These are phyloP conservation scores for Tragelaphus strepsiceros DNA, from an alignment of 2,113 vertebrate species.

Conservation along the genomic window DNA sequence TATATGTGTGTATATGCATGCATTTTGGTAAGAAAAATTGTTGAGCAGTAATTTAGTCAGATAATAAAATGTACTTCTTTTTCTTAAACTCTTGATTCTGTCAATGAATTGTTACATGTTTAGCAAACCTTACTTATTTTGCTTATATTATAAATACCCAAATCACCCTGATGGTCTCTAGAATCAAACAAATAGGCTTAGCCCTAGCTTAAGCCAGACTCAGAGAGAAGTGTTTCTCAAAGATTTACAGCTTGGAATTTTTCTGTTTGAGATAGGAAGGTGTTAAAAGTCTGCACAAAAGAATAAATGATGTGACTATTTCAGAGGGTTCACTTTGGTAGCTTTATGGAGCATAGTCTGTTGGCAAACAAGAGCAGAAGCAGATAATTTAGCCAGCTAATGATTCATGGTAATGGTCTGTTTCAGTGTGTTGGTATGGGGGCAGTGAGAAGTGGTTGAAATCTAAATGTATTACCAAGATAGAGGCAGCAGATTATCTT, in stretches of 20 bases:
- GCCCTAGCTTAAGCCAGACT: neutral
- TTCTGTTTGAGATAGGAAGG: neutral
- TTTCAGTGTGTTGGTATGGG: neutral
- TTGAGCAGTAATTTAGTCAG: neutral
- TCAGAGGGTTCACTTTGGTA: neutral
- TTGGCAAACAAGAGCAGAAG: neutral
- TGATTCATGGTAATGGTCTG: neutral
- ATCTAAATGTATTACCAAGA: neutral
- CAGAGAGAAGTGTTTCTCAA: neutral
- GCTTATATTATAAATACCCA: neutral
- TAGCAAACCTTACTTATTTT: neutral
- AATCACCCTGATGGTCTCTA: neutral
- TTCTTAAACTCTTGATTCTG: neutral
- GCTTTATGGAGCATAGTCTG: neutral
- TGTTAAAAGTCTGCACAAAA: neutral
- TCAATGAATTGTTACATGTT: neutral
- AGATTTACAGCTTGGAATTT: neutral
- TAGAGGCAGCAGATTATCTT: neutral
- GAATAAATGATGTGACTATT: neutral
- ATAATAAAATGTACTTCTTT: neutral
- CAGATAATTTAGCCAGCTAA: constrained; percentile 14
- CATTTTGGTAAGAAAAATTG: neutral
- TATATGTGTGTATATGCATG: neutral
- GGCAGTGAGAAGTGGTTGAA: neutral
- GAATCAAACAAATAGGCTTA: neutral